Evolutionary conservation across 2,797 vertebrate species (phyloP).

Genomic region (Chelon labrosus): DNA sequence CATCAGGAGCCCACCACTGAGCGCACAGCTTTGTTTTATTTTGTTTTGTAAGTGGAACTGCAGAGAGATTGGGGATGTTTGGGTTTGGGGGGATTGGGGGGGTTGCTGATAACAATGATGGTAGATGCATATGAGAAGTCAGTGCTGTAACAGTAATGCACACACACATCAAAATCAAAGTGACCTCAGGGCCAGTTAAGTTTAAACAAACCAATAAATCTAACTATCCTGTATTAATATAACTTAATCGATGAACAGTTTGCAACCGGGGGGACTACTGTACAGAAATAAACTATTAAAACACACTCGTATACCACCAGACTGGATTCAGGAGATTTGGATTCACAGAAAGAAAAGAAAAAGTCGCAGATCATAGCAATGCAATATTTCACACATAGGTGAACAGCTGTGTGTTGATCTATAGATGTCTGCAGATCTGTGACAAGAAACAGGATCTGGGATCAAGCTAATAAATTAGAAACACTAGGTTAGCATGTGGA

Average conservation of each 20-base stretch:
- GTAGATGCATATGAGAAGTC: conserved; percentile 39
- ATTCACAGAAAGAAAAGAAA: not conserved
- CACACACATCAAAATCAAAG: conserved; percentile 8
- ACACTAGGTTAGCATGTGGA: no score
- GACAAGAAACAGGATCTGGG: not conserved
- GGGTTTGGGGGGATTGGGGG: not conserved
- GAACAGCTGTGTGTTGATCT: not conserved
- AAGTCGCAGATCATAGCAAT: not conserved
- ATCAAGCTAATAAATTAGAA: no score
- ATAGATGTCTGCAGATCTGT: not conserved
- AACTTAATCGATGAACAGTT: not conserved
- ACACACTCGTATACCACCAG: not conserved
- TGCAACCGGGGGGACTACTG: conserved; percentile 48
- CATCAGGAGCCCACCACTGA: not conserved
- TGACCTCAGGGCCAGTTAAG: not conserved
- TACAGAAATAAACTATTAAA: conserved; percentile 19
- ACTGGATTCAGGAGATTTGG: not conserved
- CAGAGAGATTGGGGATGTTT: conserved; percentile 20
- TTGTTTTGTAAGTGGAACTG: conserved; percentile 47
- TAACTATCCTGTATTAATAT: conserved; percentile 7
- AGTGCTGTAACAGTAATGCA: not conserved
- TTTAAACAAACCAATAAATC: conserved; percentile 11
- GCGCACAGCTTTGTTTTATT: conserved; percentile 37
- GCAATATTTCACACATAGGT: not conserved
- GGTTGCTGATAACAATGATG: conserved; percentile 34